Evolutionary conservation across 2,797 vertebrate genomes (phyloP).

Genomic region (Eurystomus glaucurus): DNA sequence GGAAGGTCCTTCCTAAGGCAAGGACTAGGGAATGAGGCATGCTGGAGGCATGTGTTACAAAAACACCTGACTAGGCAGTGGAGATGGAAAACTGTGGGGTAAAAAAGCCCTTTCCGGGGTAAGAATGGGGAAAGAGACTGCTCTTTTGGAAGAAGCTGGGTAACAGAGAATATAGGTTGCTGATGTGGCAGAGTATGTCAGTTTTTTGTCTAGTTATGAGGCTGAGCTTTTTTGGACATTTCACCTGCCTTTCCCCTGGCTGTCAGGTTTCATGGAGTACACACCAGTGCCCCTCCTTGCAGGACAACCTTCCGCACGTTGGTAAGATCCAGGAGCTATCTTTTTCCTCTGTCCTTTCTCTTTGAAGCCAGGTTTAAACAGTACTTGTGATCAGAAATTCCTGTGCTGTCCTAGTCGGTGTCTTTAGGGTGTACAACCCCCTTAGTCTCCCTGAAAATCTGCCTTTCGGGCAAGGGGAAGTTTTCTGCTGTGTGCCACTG

Average conservation of each 20-base stretch:
- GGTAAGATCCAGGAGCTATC: constrained; percentile 53
- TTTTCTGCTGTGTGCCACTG: not conserved
- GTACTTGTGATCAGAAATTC: not conserved
- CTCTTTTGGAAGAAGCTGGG: not conserved
- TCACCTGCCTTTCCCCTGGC: not conserved
- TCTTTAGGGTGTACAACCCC: not conserved
- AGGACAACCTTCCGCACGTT: constrained; percentile 76
- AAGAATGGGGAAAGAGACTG: not conserved
- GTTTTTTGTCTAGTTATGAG: not conserved
- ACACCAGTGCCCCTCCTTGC: constrained; percentile 79
- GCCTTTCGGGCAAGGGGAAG: not conserved
- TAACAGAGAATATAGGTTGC: not conserved
- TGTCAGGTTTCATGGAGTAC: constrained; percentile 93
- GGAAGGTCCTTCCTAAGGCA: not conserved
- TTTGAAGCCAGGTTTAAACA: not conserved
- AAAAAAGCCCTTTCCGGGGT: not conserved
- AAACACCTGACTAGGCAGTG: not conserved
- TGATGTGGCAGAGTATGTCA: not conserved
- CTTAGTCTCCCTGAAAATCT: not conserved
- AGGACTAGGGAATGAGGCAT: not conserved
- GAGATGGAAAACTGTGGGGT: not conserved
- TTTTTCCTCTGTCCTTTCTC: not conserved
- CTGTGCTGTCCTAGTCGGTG: not conserved
- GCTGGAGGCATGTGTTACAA: rapidly evolving
- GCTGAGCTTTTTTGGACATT: not conserved